Conservation (phyloP, 2,113 vertebrate genomes). For the Camelus dromedarius region DNA sequence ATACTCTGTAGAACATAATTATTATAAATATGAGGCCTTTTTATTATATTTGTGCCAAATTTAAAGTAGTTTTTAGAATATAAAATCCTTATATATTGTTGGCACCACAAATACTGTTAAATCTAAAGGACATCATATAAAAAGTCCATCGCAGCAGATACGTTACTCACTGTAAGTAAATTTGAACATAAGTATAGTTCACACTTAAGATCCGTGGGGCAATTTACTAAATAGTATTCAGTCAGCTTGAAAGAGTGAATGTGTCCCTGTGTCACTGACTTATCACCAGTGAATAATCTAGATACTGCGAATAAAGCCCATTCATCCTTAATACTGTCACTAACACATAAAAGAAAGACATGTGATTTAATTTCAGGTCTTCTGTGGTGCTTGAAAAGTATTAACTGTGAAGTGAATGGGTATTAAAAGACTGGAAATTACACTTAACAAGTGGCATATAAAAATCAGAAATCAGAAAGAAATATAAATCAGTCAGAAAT, state of each 20-base stretch:
- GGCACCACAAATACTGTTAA: background rate
- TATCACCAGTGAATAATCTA: constrained; percentile 51
- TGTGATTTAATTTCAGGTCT: constrained; percentile 73
- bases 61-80: constrained; percentile 41
- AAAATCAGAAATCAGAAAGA: constrained; percentile 61
- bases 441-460: constrained; percentile 63
- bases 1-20: background rate
- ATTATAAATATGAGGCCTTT: background rate
- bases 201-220: constrained; percentile 12
- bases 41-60: constrained; percentile 33
- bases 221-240: constrained; percentile 28
- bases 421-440: constrained; percentile 77
- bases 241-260: constrained; percentile 37
- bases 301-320: constrained; percentile 56
- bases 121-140: constrained; percentile 41
- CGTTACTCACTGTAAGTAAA: constrained; percentile 38
- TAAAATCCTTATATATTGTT: background rate
- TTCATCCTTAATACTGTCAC: constrained; percentile 65
- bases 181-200: constrained; percentile 32
- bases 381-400: constrained; percentile 63
- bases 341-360: constrained; percentile 66
- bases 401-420: constrained; percentile 74
- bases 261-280: background rate
- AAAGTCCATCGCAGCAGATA: background rate
- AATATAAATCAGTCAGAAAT: constrained; percentile 48